A percentile compares a stretch with the other conserved stretches of the same genome.
Evolutionary conservation across 1,140 invertebrate genomes (phyloP).

Genomic region (Sitobion miscanthi): DNA sequence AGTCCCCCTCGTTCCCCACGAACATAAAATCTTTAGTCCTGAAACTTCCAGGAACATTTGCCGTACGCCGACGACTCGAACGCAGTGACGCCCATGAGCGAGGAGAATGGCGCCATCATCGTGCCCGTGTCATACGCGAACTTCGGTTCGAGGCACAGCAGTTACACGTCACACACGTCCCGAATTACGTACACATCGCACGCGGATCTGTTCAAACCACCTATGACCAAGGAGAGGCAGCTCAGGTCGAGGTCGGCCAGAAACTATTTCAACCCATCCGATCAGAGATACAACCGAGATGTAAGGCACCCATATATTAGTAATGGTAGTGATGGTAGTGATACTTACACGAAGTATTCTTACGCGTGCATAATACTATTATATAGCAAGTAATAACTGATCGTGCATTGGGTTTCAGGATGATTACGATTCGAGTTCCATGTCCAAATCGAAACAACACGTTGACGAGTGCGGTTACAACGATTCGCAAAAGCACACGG

Average conservation of each 20-base stretch:
- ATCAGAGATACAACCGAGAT: slow-evolving; percentile 42
- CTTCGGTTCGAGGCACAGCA: slow-evolving; percentile 77
- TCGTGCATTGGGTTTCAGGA: slow-evolving; percentile 7
- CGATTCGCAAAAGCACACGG: slow-evolving; percentile 78
- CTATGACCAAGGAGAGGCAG: slow-evolving; percentile 83
- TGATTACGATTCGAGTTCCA: slow-evolving; percentile 24
- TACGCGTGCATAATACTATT: background rate
- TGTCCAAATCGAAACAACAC: slow-evolving; percentile 49
- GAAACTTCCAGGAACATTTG: slow-evolving; percentile 82
- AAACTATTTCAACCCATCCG: slow-evolving; percentile 57
- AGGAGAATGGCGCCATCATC: slow-evolving; percentile 94
- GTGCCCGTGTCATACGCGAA: slow-evolving; percentile 86
- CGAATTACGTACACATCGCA: slow-evolving; percentile 92
- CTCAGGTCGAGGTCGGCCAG: slow-evolving; percentile 77
- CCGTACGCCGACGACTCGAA: slow-evolving; percentile 97
- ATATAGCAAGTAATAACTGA: background rate
- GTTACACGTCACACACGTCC: slow-evolving; percentile 92
- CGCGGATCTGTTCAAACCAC: slow-evolving; percentile 79
- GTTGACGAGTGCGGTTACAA: slow-evolving; percentile 41
- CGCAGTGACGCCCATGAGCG: slow-evolving; percentile 96
- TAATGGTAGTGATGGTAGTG: background rate
- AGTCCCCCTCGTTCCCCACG: no score
- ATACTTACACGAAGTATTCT: background rate
- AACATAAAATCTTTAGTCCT: background rate
- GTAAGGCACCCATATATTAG: background rate